Conservation (phyloP, 37 sponge, comb jelly and placozoan species). For the Chondrilla cf. caribensis region DNA sequence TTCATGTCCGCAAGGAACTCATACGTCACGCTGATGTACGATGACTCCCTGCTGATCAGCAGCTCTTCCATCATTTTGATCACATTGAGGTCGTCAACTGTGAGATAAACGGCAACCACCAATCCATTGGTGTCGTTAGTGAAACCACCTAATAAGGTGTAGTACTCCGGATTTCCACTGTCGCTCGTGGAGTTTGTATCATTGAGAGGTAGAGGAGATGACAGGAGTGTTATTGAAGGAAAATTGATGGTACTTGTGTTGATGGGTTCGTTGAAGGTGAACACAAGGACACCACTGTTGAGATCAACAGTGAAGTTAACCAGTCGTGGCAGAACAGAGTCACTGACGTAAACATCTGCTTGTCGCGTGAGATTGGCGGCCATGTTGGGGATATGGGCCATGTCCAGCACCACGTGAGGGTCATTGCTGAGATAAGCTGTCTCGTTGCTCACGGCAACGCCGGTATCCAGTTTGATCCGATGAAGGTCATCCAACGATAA, state of each 20-base stretch:
- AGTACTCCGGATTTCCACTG: background rate
- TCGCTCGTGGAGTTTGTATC: conserved; percentile 20
- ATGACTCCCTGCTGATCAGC: conserved; percentile 42
- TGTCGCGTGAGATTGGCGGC: conserved; percentile 5
- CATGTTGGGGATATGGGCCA: conserved; percentile 68
- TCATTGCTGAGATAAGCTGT: conserved; percentile 58
- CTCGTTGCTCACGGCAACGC: conserved; percentile 48
- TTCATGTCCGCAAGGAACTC: conserved; percentile 75
- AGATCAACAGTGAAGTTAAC: conserved; percentile 66
- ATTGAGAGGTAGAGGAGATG: conserved; percentile 16
- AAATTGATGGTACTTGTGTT: conserved; percentile 51
- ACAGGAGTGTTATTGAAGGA: conserved; percentile 60
- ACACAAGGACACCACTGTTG: conserved; percentile 55
- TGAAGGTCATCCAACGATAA: conserved; percentile 79
- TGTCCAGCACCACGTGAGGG: conserved; percentile 52
- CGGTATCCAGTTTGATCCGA: conserved; percentile 71
- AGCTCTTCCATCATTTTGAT: conserved; percentile 68
- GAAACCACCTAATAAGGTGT: conserved; percentile 68
- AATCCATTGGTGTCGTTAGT: conserved; percentile 64
- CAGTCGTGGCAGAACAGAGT: conserved; percentile 50
- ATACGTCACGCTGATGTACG: conserved; percentile 50
- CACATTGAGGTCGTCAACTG: conserved; percentile 75
- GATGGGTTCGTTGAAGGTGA: conserved; percentile 89
- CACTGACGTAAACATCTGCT: conserved; percentile 31
- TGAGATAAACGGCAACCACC: conserved; percentile 46